These are phyloP conservation scores for Limnephilus lunatus DNA, from an alignment of 2,888 invertebrate species.

Conservation along the genomic window DNA sequence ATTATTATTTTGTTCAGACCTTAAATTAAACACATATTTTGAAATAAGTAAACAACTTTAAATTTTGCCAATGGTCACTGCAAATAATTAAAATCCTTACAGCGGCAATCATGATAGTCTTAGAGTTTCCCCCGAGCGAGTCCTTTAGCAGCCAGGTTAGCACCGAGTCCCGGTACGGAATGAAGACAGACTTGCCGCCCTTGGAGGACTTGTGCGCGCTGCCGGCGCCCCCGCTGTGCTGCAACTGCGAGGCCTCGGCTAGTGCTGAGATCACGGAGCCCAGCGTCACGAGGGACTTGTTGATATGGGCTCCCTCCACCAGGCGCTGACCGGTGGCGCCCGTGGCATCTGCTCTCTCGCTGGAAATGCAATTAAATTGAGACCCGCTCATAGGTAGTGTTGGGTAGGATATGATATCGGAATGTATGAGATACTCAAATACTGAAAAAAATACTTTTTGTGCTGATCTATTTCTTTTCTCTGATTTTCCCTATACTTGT, in stretches of 20 bases:
- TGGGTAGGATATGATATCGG: no score
- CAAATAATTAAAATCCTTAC: constrained; percentile 72
- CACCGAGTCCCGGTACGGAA: constrained; percentile 92
- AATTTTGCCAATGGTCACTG: not conserved
- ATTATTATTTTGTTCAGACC: no score
- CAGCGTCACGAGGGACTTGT: constrained; percentile 91
- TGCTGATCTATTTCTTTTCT: no score
- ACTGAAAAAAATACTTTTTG: no score
- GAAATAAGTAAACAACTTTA: not conserved
- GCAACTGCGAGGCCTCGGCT: constrained; percentile 81
- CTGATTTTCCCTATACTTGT: no score
- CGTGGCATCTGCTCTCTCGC: constrained; percentile 92
- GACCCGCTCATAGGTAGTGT: no score
- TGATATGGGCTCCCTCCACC: constrained; percentile 94
- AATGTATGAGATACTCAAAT: no score
- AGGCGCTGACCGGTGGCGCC: constrained; percentile 94
- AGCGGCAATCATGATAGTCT: constrained; percentile 94
- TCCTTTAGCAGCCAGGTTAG: constrained; percentile 93
- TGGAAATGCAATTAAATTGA: constrained; percentile 69
- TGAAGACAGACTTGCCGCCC: constrained; percentile 80
- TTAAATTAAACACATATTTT: no score
- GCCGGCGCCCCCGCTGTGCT: constrained; percentile 69
- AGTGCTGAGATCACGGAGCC: constrained; percentile 92
- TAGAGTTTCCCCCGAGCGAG: constrained; percentile 92
- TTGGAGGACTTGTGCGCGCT: constrained; percentile 71